Conservation (phyloP, 1,140 invertebrate genomes). For the Musca vetustissima region DNA sequence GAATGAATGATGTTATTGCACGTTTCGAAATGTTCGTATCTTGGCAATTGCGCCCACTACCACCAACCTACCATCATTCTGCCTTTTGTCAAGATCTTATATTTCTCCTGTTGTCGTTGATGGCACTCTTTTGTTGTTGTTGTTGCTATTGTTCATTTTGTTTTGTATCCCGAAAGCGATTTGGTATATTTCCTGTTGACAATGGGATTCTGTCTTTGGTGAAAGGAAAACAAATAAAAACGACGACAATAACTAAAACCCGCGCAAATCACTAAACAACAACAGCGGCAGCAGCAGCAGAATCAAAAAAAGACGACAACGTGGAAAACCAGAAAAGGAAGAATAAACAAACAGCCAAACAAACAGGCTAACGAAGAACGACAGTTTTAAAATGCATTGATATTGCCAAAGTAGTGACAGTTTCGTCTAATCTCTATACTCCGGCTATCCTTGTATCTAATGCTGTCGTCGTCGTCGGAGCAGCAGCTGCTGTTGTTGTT, state of each 20-base stretch:
- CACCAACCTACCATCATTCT: no score
- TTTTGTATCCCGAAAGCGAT: conserved; percentile 6
- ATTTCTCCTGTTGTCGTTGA: background rate
- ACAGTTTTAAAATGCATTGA: background rate
- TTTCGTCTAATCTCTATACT: background rate
- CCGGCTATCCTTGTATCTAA: background rate
- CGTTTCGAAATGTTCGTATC: conserved; percentile 4
- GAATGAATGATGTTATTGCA: conserved; percentile 27
- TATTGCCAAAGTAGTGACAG: background rate
- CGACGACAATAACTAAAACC: no score
- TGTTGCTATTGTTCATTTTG: background rate
- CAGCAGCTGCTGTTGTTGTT: no score
- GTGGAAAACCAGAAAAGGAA: background rate
- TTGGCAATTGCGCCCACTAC: no score
- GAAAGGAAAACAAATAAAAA: background rate
- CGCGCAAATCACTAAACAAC: no score
- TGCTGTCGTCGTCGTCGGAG: no score
- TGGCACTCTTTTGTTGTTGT: no score
- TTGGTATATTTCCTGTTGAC: conserved; percentile 23
- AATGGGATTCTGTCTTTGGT: conserved; percentile 1
- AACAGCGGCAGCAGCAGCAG: no score
- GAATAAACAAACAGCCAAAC: no score
- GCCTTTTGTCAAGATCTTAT: no score
- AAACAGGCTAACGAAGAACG: no score
- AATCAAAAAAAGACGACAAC: no score